Percentiles rank a stretch among this genome's conserved stretches.
Evolutionary conservation across 2,797 vertebrate genomes (phyloP).

Genomic region (Neostethus bicornis): DNA sequence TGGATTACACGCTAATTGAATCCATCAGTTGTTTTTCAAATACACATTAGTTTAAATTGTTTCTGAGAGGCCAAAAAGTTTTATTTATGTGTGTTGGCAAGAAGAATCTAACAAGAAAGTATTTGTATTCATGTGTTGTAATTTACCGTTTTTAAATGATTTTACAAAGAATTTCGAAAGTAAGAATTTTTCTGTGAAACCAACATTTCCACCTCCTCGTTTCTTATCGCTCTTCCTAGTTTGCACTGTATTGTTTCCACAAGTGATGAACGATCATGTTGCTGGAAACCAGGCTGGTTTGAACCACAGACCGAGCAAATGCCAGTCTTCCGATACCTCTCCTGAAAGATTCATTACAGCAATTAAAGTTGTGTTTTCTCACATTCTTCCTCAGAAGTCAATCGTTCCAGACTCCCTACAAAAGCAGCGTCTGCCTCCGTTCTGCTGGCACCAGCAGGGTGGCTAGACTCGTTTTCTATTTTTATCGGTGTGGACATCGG

Average conservation of each 20-base stretch:
- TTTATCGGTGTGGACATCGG: slow-evolving; percentile 79
- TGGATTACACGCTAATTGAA: slow-evolving; percentile 58
- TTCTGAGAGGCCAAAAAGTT: slow-evolving; percentile 33
- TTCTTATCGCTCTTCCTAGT: slow-evolving; percentile 60
- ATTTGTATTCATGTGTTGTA: background rate
- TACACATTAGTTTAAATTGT: slow-evolving; percentile 32
- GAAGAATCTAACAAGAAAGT: background rate
- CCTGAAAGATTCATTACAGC: slow-evolving; percentile 82
- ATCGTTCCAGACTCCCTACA: slow-evolving; percentile 45
- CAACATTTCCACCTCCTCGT: slow-evolving; percentile 19
- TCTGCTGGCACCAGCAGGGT: slow-evolving; percentile 49
- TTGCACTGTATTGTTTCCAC: slow-evolving; percentile 63
- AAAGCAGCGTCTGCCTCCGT: slow-evolving; percentile 40
- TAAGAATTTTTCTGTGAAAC: slow-evolving; percentile 18
- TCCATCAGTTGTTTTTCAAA: slow-evolving; percentile 48
- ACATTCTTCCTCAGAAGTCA: slow-evolving; percentile 60
- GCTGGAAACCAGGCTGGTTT: slow-evolving; percentile 66
- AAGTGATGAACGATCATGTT: slow-evolving; percentile 70
- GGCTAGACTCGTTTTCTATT: slow-evolving; percentile 69
- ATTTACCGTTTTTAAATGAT: background rate
- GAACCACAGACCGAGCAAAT: slow-evolving; percentile 69
- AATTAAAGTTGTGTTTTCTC: slow-evolving; percentile 77
- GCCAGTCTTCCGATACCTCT: slow-evolving; percentile 73
- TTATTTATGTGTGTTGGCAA: slow-evolving; percentile 5
- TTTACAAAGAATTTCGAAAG: slow-evolving; percentile 13